Conservation (phyloP, 2,888 invertebrate species). For the Pristionchus japonicus region DNA sequence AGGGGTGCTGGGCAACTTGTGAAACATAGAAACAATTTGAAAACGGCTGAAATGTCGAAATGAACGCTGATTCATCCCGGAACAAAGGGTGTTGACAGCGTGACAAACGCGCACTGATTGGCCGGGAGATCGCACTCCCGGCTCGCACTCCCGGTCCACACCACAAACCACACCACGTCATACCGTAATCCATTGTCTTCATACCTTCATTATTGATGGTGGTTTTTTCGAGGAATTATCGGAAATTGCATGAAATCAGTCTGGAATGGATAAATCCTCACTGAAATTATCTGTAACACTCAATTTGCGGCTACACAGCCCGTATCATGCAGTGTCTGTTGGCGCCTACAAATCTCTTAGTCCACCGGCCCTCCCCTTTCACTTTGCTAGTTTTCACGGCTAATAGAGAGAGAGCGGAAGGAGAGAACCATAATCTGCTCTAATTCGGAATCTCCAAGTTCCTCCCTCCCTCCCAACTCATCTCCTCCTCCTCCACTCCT, state of each 20-base stretch:
- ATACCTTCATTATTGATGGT: not conserved
- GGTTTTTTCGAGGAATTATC: not conserved
- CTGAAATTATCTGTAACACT: not conserved
- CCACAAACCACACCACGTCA: not conserved
- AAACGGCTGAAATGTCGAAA: not conserved
- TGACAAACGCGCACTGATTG: not conserved
- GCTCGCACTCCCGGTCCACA: not conserved
- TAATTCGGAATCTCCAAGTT: conserved; percentile 26
- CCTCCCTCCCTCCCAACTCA: not conserved
- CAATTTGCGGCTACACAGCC: not conserved
- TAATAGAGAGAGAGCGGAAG: conserved; percentile 17
- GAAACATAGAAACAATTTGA: not conserved
- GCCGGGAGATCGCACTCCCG: not conserved
- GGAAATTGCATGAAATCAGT: not conserved
- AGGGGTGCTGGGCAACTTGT: not conserved
- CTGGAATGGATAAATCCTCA: not conserved
- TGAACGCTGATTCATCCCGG: not conserved
- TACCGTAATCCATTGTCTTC: not conserved
- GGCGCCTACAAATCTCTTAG: not conserved
- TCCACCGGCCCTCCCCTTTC: not conserved
- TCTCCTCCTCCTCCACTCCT: not conserved
- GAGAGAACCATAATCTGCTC: conserved; percentile 27
- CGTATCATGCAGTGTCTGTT: not conserved
- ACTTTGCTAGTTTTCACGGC: not conserved
- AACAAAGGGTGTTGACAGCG: not conserved